Evolutionary conservation across 2,888 invertebrate genomes (phyloP).

Genomic region (Himalopsyche kuldschensis): DNA sequence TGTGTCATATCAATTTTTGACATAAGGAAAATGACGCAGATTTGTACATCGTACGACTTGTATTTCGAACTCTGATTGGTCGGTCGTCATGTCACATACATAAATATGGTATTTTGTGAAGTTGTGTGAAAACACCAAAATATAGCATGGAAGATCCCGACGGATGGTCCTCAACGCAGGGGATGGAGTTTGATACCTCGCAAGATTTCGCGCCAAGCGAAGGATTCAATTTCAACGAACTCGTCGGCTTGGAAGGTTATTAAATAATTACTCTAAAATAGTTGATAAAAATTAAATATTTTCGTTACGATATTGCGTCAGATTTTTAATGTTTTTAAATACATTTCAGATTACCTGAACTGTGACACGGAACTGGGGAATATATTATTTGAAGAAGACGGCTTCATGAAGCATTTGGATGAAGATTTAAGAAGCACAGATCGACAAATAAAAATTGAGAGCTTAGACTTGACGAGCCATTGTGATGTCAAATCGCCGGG

Average conservation of each 20-base stretch:
- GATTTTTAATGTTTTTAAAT: neutral
- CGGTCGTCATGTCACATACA: conserved; percentile 46
- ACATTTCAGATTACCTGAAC: conserved; percentile 63
- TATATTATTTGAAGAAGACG: conserved; percentile 47
- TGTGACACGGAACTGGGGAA: conserved; percentile 53
- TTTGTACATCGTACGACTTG: conserved; percentile 63
- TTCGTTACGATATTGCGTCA: conserved; percentile 24
- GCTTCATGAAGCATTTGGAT: conserved; percentile 61
- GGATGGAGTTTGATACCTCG: conserved; percentile 45
- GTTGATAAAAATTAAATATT: neutral
- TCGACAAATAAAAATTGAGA: neutral
- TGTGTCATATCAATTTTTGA: neutral
- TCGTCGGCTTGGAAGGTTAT: conserved; percentile 71
- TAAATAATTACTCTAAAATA: conserved; percentile 2
- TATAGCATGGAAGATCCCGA: conserved; percentile 18
- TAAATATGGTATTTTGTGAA: conserved; percentile 44
- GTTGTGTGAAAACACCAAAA: conserved; percentile 49
- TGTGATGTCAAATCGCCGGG: conserved; percentile 1
- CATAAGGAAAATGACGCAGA: neutral
- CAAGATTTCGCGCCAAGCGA: conserved; percentile 53
- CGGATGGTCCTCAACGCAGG: conserved; percentile 46
- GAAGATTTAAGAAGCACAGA: conserved; percentile 46
- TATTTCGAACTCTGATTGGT: conserved; percentile 60
- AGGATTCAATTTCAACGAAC: conserved; percentile 68
- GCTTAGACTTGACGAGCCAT: neutral